Conservation (phyloP, 2,888 invertebrate genomes). For the Diarsia brunnea region DNA sequence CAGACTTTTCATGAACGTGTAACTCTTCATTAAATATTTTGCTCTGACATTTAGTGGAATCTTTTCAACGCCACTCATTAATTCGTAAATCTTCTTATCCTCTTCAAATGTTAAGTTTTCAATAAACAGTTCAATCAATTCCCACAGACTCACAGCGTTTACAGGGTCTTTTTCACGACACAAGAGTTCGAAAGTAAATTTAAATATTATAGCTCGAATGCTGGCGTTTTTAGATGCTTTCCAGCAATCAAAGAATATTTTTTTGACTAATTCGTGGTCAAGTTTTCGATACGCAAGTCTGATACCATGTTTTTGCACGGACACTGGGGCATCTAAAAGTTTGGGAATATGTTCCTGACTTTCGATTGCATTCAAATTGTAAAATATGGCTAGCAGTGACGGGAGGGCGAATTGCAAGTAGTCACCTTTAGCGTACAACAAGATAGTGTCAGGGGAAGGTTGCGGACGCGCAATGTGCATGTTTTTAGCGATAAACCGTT, state of each 20-base stretch:
- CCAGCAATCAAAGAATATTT: conserved; percentile 76
- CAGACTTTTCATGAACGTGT: conserved; percentile 75
- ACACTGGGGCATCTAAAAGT: conserved; percentile 78
- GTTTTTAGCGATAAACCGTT: conserved; percentile 79
- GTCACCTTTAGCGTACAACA: conserved; percentile 82
- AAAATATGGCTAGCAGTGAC: conserved; percentile 79
- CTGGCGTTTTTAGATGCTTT: conserved; percentile 77
- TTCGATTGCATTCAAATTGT: conserved; percentile 73
- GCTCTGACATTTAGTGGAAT: conserved; percentile 73
- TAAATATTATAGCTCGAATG: conserved; percentile 79
- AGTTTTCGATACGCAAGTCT: conserved; percentile 77
- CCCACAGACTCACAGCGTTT: conserved; percentile 73
- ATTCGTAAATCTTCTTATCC: conserved; percentile 77
- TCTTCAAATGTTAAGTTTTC: conserved; percentile 78
- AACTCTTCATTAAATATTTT: conserved; percentile 76
- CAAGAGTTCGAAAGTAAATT: conserved; percentile 74
- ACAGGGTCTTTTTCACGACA: conserved; percentile 73
- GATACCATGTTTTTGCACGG: conserved; percentile 83
- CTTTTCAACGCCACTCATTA: conserved; percentile 68
- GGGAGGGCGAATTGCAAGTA: conserved; percentile 81
- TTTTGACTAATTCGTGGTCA: conserved; percentile 70
- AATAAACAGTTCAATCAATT: conserved; percentile 77
- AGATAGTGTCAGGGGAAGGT: conserved; percentile 74
- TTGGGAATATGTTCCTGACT: conserved; percentile 72
- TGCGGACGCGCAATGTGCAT: conserved; percentile 83